These are phyloP conservation scores for Diplogasteroides magnus DNA, from an alignment of 1,140 invertebrate genomes.

Conservation along the genomic window DNA sequence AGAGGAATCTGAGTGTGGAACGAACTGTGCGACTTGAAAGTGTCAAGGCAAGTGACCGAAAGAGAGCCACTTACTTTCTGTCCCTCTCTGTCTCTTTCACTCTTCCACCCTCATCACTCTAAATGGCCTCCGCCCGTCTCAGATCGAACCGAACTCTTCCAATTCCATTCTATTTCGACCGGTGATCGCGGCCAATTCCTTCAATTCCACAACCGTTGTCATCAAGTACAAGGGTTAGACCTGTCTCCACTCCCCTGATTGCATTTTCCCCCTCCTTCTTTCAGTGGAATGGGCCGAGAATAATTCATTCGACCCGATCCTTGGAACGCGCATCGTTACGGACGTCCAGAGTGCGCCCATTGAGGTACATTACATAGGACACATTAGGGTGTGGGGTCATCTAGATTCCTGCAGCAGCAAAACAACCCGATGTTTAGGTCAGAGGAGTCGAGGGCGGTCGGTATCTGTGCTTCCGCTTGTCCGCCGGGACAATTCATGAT, in stretches of 20 bases:
- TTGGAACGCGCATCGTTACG: slow-evolving; percentile 59
- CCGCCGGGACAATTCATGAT: slow-evolving; percentile 10
- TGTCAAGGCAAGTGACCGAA: too few species aligned
- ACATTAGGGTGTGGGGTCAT: background rate
- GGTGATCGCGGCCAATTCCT: background rate
- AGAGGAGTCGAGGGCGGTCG: background rate
- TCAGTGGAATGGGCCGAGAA: slow-evolving; percentile 70
- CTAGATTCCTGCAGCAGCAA: too few species aligned
- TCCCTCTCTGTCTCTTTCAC: too few species aligned
- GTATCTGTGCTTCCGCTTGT: slow-evolving; percentile 6
- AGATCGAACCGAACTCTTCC: background rate
- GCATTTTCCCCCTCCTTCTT: slow-evolving; percentile 7
- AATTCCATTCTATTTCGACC: background rate
- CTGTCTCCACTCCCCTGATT: background rate
- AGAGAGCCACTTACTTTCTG: too few species aligned
- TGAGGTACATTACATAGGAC: background rate
- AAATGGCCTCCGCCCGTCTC: background rate
- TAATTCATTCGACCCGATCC: slow-evolving; percentile 72
- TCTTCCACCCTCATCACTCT: too few species aligned
- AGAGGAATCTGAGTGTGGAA: background rate
- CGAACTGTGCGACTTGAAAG: too few species aligned
- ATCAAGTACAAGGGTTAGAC: background rate
- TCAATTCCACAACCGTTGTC: background rate
- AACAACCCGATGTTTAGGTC: background rate
- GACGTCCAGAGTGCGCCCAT: background rate